Base-by-base conservation (phyloP, 2,797 vertebrate species). In the Mus spretus region DNA sequence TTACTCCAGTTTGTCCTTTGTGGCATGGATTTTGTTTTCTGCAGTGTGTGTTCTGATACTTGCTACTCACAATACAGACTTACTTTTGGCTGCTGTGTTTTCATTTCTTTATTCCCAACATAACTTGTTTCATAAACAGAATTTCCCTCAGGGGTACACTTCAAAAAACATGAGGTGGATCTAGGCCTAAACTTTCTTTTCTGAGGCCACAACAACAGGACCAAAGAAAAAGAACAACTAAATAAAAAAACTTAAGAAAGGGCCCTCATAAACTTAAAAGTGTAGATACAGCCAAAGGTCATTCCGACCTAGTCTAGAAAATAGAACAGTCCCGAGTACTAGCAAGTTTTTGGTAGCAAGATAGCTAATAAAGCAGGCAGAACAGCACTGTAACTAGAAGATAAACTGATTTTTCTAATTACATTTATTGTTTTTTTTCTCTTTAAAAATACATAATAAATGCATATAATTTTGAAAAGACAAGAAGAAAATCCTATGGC, bases 41-140 rank as follows among this genome's bases (percentile, higher is more conserved):
- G 93, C 90, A 94, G 81, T 97, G 97, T 98, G 94, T 47, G n/a
- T 97, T 97, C 92, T 97, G 95, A 96, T 97, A 97, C 79, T 97
- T 97, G 96, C 96, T 97, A 79, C 94, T 97, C 96, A 97, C 93
- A 92, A 67, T 96, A 93, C 95, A 96, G 94, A 97, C 95, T 97
- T 98, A 97, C 97, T 97, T 98, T 98, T 97, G 88, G 95, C 97
- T 98, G 97, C 94, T 84, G 82, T 98, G 96, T 97, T 97, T 97
- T 97, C 93, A 94, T 98, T 98, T 97, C 93, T 96, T 97, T 93
- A 97, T 97, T 97, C 97, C 96, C 96, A 96, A 95, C 96, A 97
- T 96, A 94, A 95, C 95, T 96, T 97, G 85, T 96, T 96, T 98
- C 97, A 97, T 97, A 97, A 97, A 89, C 90, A 97, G 87, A 97